phyloP scores from a whole-genome alignment of 2,888 invertebrate species.

The Subacronicta megacephala region DNA sequence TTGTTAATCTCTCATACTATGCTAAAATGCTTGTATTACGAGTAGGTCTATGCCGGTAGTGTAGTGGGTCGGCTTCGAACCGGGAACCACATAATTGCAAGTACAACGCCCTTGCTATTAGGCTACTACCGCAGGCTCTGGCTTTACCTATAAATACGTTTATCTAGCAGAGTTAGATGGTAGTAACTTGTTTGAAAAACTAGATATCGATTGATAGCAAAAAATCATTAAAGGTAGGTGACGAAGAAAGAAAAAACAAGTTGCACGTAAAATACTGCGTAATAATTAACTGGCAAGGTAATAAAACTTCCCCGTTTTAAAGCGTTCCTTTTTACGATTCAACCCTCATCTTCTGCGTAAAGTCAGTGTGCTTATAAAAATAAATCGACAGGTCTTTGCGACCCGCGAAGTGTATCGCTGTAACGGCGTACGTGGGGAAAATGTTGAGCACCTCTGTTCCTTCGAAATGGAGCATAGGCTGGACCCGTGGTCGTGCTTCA shows the following conservation, averaged over 20 bases:
- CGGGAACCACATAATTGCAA: too few relatives aligned
- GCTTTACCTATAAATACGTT: too few relatives aligned
- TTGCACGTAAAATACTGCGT: slow-evolving; percentile 42
- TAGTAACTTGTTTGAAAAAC: too few relatives aligned
- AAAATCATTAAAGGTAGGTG: too few relatives aligned
- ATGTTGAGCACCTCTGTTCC: slow-evolving; percentile 22
- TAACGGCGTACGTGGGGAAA: slow-evolving; percentile 49
- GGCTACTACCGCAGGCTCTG: too few relatives aligned
- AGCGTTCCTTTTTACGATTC: slow-evolving; percentile 49
- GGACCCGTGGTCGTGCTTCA: slow-evolving; percentile 15
- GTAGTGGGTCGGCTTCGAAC: too few relatives aligned
- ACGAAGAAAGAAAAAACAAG: slow-evolving; percentile 18
- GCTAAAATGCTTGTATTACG: too few relatives aligned
- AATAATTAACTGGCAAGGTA: slow-evolving; percentile 44
- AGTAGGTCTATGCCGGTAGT: too few relatives aligned
- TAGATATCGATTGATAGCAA: too few relatives aligned
- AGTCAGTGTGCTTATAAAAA: slow-evolving; percentile 60
- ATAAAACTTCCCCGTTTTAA: slow-evolving; percentile 49
- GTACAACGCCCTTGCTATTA: too few relatives aligned
- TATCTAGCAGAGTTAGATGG: too few relatives aligned
- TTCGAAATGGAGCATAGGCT: slow-evolving; percentile 23
- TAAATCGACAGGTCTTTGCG: slow-evolving; percentile 60
- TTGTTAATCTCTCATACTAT: too few relatives aligned
- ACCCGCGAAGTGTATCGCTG: slow-evolving; percentile 52
- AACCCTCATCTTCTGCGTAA: slow-evolving; percentile 40